Percentiles rank a stretch among this genome's conserved stretches.
phyloP scores from a whole-genome alignment of 2,113 vertebrate species.

The Tauraco erythrolophus region DNA sequence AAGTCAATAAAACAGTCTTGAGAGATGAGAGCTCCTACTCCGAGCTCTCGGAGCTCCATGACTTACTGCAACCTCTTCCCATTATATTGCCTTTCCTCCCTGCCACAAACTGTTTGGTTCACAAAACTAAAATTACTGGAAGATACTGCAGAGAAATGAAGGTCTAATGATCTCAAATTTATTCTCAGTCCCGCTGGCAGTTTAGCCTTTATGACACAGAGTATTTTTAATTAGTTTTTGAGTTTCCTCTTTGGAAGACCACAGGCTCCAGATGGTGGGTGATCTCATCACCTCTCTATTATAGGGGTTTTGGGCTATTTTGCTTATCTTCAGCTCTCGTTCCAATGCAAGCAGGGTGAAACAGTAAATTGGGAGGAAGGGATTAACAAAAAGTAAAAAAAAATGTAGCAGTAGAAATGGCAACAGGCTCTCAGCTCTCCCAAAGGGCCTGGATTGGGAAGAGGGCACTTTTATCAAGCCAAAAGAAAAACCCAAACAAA shows the following conservation, averaged over 20 bases:
- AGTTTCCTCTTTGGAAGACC: constrained; percentile 30
- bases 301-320: background rate
- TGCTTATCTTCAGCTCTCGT: background rate
- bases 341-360: background rate
- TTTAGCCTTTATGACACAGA: background rate
- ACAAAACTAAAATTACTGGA: background rate
- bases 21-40: background rate
- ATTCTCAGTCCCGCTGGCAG: background rate
- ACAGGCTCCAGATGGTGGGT: constrained; percentile 36
- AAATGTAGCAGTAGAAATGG: background rate
- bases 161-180: background rate
- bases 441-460: background rate
- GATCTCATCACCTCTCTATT: constrained; percentile 14
- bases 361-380: background rate
- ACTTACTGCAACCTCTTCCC: background rate
- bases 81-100: background rate
- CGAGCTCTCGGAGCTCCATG: background rate
- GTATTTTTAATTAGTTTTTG: constrained; percentile 31
- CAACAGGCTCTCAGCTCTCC: background rate
- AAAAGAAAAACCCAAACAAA: background rate
- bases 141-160: background rate
- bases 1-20: background rate
- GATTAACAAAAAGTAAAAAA: background rate
- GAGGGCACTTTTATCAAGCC: background rate
- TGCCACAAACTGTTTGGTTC: constrained; percentile 14